Evolutionary conservation across 2,888 invertebrate species (phyloP), one percentile per base, ranked within the genome.

Genomic region (Chelonus formosanus): DNA sequence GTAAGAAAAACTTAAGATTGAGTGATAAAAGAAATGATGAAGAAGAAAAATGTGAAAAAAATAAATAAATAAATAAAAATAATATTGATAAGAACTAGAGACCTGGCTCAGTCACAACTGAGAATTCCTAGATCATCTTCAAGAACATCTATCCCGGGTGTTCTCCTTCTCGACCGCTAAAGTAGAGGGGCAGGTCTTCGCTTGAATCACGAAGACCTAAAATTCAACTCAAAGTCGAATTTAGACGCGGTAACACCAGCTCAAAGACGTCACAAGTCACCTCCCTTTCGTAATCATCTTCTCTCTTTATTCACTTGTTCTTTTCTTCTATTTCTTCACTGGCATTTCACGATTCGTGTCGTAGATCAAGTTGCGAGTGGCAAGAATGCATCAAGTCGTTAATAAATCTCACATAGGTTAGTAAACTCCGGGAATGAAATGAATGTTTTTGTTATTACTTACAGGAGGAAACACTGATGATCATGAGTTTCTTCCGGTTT

Each of bases 401-500:
- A 20, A 20, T 20, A 20, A 20, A 20, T 20, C 20, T 20, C 2
- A 20, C 20, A 20, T 20, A 20, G 20, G 20, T 20, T 20, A 20
- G 20, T 20, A 20, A 20, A 20, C 20, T 20, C 2, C 2, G 2
- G 1, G 20, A 20, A 20, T 20, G n/a, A 58, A 54, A 58, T 44
- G 7, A 5, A 8, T 44, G n/a, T 3, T 44, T 44, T 44, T 44
- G 54, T 53, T 61, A 7, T 63, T 31, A 59, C 83, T 81, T 65
- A 84, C 84, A 84, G 61, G 69, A 78, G 74, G 67, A 81, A 82
- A 70, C 72, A 73, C 57, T 80, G 71, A 61, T 79, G 74, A 45
- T 77, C 76, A 48, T 73, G 71, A 62, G 74, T 72, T 61, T 76
- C 75, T 55, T 74, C 63, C 36, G 74, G 70, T n/a, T 72, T 67